Conservation (phyloP, 2,797 vertebrate genomes). For the Enteromius treurensis region DNA sequence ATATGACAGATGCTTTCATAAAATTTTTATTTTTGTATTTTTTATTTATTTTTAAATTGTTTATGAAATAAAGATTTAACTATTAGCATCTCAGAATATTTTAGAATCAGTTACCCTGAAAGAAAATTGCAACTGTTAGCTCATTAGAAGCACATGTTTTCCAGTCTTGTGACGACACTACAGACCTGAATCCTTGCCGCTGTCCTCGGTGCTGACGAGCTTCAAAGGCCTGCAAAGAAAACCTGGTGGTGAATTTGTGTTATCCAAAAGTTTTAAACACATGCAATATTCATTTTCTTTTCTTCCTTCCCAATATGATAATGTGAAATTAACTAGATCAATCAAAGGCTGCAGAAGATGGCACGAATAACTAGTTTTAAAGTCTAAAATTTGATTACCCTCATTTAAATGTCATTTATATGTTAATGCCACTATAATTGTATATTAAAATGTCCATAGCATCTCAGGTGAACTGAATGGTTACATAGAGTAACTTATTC, state of each 20-base stretch:
- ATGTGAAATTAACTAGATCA: not conserved
- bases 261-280: not conserved
- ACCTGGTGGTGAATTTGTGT: not conserved
- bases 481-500: not conserved
- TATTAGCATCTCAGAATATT: not conserved
- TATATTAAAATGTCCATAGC: not conserved
- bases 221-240: conserved; percentile 6
- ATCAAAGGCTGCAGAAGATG: conserved; percentile 5
- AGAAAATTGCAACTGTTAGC: not conserved
- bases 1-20: not conserved
- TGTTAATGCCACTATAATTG: conserved; percentile 11
- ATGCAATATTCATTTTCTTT: not conserved
- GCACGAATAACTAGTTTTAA: not conserved
- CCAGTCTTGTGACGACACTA: not conserved
- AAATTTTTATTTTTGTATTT: too few species aligned
- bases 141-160: not conserved
- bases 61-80: conserved; percentile 9
- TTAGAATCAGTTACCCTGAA: not conserved
- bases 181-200: not conserved
- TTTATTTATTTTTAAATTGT: not conserved
- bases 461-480: not conserved
- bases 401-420: conserved; percentile 29
- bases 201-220: conserved; percentile 18
- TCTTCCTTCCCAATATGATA: not conserved
- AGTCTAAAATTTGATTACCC: conserved; percentile 15